Conservation (phyloP, 92 coral and sea anemone species). For the Zoanthus solanderi region DNA sequence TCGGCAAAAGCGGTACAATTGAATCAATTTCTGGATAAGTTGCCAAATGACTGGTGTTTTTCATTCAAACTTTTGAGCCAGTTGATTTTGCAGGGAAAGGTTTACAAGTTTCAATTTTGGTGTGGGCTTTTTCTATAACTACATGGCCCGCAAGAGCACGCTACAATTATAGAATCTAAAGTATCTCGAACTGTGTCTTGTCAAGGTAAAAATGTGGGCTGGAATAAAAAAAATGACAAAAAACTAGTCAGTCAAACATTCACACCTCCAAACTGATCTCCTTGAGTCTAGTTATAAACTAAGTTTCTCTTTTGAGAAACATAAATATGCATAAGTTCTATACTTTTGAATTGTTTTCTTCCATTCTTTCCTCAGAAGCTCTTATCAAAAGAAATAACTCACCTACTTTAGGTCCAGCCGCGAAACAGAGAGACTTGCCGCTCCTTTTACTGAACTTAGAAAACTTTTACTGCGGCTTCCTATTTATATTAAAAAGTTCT, state of each 20-base stretch:
- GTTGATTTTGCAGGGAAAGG: not conserved
- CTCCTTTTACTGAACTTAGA: not conserved
- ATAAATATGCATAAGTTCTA: not conserved
- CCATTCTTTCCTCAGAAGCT: not conserved
- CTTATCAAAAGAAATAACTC: not conserved
- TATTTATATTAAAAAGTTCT: slow-evolving; percentile 19
- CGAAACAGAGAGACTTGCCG: not conserved
- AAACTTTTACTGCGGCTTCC: not conserved
- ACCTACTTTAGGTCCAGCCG: not conserved
- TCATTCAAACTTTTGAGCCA: not conserved
- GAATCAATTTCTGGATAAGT: too few relatives aligned
- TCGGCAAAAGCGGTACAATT: too few relatives aligned
- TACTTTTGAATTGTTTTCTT: too few relatives aligned
- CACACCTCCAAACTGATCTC: not conserved
- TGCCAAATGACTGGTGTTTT: too few relatives aligned
- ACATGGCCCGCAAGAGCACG: too few relatives aligned
- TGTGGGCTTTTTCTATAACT: too few relatives aligned
- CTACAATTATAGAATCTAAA: not conserved
- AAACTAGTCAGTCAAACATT: not conserved
- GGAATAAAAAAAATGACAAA: not conserved
- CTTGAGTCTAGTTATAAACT: not conserved
- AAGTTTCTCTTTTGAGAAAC: not conserved
- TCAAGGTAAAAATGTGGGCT: not conserved
- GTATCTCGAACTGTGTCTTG: not conserved
- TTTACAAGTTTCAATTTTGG: not conserved